Base-by-base conservation (phyloP, 2,888 invertebrate species). In the Sarcophaga subvicina region DNA sequence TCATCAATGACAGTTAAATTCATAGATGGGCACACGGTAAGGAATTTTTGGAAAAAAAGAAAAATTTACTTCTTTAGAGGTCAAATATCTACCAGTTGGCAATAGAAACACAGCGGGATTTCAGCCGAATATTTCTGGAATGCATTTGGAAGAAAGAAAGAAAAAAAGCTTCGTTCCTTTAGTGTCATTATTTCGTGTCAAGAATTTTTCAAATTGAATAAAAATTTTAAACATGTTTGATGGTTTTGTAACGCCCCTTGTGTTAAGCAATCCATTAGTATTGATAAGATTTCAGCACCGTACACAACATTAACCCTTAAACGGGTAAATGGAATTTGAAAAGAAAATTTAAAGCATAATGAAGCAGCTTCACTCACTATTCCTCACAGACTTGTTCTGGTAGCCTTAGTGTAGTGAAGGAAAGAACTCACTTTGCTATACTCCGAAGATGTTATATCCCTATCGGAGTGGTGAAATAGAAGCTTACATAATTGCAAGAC, bases 241-340 rank as follows among this genome's bases (percentile, higher is more conserved):
- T 86, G 83, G 54, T 54, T 72, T 81, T 71, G 88, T 86, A 88
- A 88, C 89, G 89, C 89, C 89, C 88, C 87, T 88, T 86, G 88
- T 83, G 88, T 89, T 89, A 88, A 89, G 86, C 80, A 88, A 85
- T 76, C 86, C 88, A 89, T 88, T 88, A 88, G 86, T 81, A 84
- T 85, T 85, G 88, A 87, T 87, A 88, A 83, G 62, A 77, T 83
- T 81, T 88, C 86, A 88, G 80, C 86, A 87, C 85, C 66, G 27
- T 60, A 14, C 45, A 11, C 3, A n/a, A 1, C 25, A 17, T 77
- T 82, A 82, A 82, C 70, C 76, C 59, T 20, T 6, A 25, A 59
- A 71, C 4, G 47, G n/a, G 1, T 11, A 37, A 59, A 59, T 59
- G 17, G 59, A 20, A 8, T 62, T 1, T 62, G 22, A 8, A 62